phyloP scores from a whole-genome alignment of 2,888 invertebrate genomes.

The Sycophila texana region DNA sequence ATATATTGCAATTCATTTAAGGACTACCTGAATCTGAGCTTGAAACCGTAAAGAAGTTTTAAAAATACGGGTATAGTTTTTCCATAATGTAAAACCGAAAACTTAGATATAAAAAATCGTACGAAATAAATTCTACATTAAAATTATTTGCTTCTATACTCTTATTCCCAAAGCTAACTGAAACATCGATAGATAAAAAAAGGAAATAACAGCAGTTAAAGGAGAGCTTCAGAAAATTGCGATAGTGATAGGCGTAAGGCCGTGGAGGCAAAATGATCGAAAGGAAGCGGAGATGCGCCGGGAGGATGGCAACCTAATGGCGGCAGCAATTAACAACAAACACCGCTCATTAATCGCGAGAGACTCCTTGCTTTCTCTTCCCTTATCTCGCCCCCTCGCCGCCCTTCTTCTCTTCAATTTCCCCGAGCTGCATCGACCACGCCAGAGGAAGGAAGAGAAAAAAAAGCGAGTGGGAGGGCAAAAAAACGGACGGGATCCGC shows the following conservation, averaged over 20 bases:
- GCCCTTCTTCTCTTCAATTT: constrained; percentile 40
- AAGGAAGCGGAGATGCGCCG: constrained; percentile 54
- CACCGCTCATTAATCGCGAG: constrained; percentile 75
- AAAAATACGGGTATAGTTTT: too few species aligned
- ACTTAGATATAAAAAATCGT: too few species aligned
- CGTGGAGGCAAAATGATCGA: constrained; percentile 44
- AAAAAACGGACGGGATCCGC: background rate
- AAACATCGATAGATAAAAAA: constrained; percentile 23
- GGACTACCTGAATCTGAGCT: too few species aligned
- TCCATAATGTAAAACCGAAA: too few species aligned
- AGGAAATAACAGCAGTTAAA: background rate
- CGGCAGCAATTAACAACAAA: constrained; percentile 76
- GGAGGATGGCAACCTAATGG: constrained; percentile 74
- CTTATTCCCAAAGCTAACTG: background rate
- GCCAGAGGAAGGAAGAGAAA: background rate
- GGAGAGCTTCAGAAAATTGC: constrained; percentile 5
- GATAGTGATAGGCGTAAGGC: constrained; percentile 23
- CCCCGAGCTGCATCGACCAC: constrained; percentile 1
- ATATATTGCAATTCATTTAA: too few species aligned
- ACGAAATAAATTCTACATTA: too few species aligned
- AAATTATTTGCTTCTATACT: constrained; percentile 42
- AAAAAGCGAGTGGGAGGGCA: constrained; percentile 4
- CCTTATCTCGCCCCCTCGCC: constrained; percentile 53
- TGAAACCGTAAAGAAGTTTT: too few species aligned
- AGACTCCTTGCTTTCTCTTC: constrained; percentile 63